Evolutionary conservation across 2,888 invertebrate genomes (phyloP).

Genomic region (Steinernema carpocapsae): DNA sequence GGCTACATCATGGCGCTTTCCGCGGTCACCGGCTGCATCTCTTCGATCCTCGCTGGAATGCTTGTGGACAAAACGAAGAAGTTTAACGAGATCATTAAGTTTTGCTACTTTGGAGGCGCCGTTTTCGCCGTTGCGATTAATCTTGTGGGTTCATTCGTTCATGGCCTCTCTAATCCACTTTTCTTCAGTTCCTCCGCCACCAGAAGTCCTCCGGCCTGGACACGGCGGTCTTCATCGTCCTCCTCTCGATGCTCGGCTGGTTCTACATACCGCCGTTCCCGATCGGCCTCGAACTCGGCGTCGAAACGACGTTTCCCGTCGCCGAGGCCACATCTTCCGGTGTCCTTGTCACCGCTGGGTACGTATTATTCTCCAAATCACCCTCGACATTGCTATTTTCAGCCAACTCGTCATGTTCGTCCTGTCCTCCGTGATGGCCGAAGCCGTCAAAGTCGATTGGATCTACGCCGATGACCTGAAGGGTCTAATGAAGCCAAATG

Average conservation of each 20-base stretch:
- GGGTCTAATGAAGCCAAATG: not conserved
- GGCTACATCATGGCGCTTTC: slow-evolving; percentile 43
- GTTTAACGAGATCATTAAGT: slow-evolving; percentile 58
- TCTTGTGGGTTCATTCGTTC: slow-evolving; percentile 47
- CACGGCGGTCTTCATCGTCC: slow-evolving; percentile 34
- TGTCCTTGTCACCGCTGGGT: slow-evolving; percentile 59
- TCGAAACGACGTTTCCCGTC: slow-evolving; percentile 65
- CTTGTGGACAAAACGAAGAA: slow-evolving; percentile 61
- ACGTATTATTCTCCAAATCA: slow-evolving; percentile 8
- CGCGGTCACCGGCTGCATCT: slow-evolving; percentile 55
- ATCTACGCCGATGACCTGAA: slow-evolving; percentile 38
- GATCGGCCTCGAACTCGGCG: slow-evolving; percentile 58
- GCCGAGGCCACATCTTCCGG: slow-evolving; percentile 64
- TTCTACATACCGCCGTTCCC: slow-evolving; percentile 51
- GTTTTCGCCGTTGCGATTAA: slow-evolving; percentile 48
- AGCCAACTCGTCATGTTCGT: slow-evolving; percentile 50
- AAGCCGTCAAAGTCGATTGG: slow-evolving; percentile 42
- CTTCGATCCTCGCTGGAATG: slow-evolving; percentile 57
- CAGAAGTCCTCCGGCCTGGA: not conserved
- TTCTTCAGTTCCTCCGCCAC: not conserved
- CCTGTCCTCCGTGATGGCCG: slow-evolving; percentile 48
- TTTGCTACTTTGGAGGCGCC: slow-evolving; percentile 47
- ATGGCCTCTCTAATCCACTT: no score
- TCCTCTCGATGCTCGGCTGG: slow-evolving; percentile 43
- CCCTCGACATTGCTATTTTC: not conserved